Evolutionary conservation across 92 coral and sea anemone species (phyloP), one percentile per base, ranked within the genome.

Genomic region (Porites evermanni): DNA sequence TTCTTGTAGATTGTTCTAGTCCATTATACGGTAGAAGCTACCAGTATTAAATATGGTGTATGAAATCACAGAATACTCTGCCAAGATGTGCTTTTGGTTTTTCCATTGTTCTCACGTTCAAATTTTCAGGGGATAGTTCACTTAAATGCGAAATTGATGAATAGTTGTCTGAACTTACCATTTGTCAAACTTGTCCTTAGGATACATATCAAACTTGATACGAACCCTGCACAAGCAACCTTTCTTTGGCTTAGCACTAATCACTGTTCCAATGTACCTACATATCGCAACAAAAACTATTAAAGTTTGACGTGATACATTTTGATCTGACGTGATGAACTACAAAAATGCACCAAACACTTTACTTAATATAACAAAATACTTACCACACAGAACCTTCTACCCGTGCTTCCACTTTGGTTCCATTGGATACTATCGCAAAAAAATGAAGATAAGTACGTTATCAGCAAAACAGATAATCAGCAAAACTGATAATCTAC

Each of bases 131-230:
- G 47, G 7, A 38, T 38, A 38, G 47, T 38, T 38, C 47, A 38
- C 47, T 38, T 38, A 38, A 38, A 38, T 38, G 47, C 47, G 6
- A 38, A 38, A 38, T 38, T 3, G 47, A 3, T 38, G 47, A 38
- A 38, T 38, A 38, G 47, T 38, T 38, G 47, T 38, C 0, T 64
- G 16, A 47, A 68, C 92, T 74, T 86, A 96, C 99, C 99, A 96
- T 78, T 96, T 96, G 52, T 96, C 99, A 61, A 84, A 96, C 89
- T 95, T 96, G 92, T 96, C 96, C 78, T 93, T 95, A 6, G 93
- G 97, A 75, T 95, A 85, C 80, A 93, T 76, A 26, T 87, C 95
- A 72, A 93, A 96, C 86, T 96, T 96, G 53, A 96, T 90, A 51
- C 95, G 96, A 44, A 91, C 97, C 59, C 89, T 89, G 71, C 81